Evolutionary conservation across 2,113 vertebrate genomes (phyloP).

Genomic region (Sakesphorus luctuosus): DNA sequence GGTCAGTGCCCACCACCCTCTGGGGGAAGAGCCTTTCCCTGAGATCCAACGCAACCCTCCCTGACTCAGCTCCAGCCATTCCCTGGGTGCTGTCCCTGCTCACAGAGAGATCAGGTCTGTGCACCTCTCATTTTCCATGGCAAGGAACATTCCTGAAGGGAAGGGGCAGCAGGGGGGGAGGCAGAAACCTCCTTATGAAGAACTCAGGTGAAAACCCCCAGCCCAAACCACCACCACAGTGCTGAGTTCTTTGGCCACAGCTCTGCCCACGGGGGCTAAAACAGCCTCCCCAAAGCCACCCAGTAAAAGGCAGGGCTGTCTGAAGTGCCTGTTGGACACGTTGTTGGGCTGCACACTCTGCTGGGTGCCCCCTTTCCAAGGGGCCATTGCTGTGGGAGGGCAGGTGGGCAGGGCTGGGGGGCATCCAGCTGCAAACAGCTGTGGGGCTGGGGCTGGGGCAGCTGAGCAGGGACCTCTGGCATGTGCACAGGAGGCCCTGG

Average conservation of each 20-base stretch:
- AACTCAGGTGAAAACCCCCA: not conserved
- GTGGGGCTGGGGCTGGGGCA: slow-evolving; percentile 65
- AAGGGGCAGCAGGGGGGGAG: not conserved
- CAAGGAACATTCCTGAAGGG: not conserved
- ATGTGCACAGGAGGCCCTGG: slow-evolving; percentile 40
- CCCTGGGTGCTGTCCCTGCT: not conserved
- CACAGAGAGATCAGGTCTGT: not conserved
- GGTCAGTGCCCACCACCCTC: not conserved
- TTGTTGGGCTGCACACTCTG: not conserved
- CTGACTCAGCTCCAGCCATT: not conserved
- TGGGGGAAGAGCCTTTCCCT: not conserved
- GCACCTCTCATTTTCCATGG: not conserved
- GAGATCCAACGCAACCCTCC: not conserved
- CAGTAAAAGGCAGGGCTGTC: slow-evolving; percentile 20
- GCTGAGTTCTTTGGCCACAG: not conserved
- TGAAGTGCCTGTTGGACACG: slow-evolving; percentile 46
- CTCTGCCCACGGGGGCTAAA: not conserved
- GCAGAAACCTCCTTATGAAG: not conserved
- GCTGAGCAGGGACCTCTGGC: slow-evolving; percentile 56
- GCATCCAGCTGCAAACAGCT: slow-evolving; percentile 79
- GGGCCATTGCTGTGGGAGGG: slow-evolving; percentile 61
- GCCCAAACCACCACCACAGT: not conserved
- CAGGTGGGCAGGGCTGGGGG: slow-evolving; percentile 72
- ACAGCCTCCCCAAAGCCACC: slow-evolving; percentile 5
- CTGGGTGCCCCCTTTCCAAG: slow-evolving; percentile 51